These are phyloP conservation scores for Solea solea DNA, from an alignment of 2,113 vertebrate genomes.

Conservation along the genomic window DNA sequence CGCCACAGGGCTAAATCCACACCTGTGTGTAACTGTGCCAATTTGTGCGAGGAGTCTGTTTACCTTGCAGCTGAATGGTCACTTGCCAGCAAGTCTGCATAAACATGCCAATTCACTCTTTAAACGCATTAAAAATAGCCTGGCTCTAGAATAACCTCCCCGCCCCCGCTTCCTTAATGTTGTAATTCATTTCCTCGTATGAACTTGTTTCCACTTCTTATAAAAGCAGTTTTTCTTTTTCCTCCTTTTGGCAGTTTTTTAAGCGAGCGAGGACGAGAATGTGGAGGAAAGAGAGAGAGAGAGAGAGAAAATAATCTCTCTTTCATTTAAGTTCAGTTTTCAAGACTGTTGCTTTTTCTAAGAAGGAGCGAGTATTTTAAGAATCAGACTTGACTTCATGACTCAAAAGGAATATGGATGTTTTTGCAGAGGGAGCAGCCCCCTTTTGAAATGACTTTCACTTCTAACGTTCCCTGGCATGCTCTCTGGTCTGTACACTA, in stretches of 20 bases:
- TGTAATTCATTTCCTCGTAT: slow-evolving; percentile 14
- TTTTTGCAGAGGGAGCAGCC: slow-evolving; percentile 16
- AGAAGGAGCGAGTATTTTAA: slow-evolving; percentile 30
- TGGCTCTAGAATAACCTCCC: slow-evolving; percentile 6
- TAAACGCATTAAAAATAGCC: slow-evolving; percentile 12
- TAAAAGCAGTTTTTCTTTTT: slow-evolving; percentile 5
- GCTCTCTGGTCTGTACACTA: slow-evolving; percentile 30
- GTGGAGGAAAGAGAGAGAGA: background rate
- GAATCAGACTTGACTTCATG: slow-evolving; percentile 34
- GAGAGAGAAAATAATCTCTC: background rate
- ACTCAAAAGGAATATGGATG: slow-evolving; percentile 52
- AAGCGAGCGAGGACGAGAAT: slow-evolving; percentile 7
- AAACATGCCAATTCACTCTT: background rate
- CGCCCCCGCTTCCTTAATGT: background rate
- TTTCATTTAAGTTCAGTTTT: slow-evolving; percentile 21
- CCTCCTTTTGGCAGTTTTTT: slow-evolving; percentile 1
- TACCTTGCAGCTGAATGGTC: slow-evolving; percentile 39
- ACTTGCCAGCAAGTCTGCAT: slow-evolving; percentile 26
- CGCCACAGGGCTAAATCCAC: slow-evolving; percentile 23
- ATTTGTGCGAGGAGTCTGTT: slow-evolving; percentile 38
- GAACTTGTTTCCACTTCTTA: slow-evolving; percentile 28
- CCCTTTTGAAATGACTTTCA: slow-evolving; percentile 44
- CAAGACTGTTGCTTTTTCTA: slow-evolving; percentile 32
- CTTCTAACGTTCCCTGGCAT: slow-evolving; percentile 26
- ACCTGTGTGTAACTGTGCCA: slow-evolving; percentile 43